Conservation (phyloP, 1,140 invertebrate genomes). For the Heliconius congener region DNA sequence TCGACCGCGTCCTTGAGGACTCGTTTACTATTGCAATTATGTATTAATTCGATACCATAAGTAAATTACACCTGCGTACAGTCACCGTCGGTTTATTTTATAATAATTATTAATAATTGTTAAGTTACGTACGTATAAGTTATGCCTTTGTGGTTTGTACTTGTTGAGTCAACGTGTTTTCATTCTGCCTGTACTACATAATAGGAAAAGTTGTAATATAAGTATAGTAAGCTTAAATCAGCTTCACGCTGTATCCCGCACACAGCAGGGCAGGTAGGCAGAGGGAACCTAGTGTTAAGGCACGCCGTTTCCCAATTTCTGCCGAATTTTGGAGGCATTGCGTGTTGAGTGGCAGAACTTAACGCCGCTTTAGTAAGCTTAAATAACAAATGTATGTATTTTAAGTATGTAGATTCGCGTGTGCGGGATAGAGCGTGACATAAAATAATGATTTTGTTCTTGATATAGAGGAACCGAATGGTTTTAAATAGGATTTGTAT, state of each 20-base stretch:
- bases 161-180: neutral
- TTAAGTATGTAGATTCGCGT: too few species aligned
- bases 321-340: too few species aligned
- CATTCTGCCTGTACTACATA: neutral
- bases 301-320: too few species aligned
- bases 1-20: constrained; percentile 30
- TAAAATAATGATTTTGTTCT: too few species aligned
- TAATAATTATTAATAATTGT: constrained; percentile 27
- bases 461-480: neutral
- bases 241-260: too few species aligned
- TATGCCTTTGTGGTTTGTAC: neutral
- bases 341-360: too few species aligned
- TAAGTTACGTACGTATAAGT: neutral
- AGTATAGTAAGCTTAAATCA: neutral
- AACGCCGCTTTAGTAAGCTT: neutral
- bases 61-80: constrained; percentile 28
- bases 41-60: constrained; percentile 38
- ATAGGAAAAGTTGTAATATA: neutral
- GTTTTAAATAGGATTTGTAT: neutral
- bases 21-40: constrained; percentile 36
- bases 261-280: too few species aligned
- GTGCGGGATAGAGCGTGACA: too few species aligned
- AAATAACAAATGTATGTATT: neutral
- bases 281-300: too few species aligned
- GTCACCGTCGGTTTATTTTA: constrained; percentile 30